These are phyloP conservation scores for Papilio polytes DNA, from an alignment of 1,140 invertebrate genomes.

Conservation along the genomic window DNA sequence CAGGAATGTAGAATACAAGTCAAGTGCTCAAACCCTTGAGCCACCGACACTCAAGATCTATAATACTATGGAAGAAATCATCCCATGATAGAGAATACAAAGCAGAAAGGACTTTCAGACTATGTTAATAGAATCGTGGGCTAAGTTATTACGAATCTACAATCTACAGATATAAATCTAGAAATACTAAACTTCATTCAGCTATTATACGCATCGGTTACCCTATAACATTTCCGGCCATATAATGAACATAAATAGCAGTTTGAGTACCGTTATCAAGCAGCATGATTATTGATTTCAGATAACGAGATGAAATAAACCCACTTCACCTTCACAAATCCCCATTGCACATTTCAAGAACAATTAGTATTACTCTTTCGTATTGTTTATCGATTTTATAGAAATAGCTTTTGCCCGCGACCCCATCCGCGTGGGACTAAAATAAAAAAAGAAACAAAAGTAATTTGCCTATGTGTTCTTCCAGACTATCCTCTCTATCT, in stretches of 20 bases:
- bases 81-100: too few relatives aligned
- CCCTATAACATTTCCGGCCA: not conserved
- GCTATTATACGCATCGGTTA: not conserved
- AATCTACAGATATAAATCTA: not conserved
- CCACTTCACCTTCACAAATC: not conserved
- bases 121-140: not conserved
- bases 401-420: too few relatives aligned
- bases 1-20: too few relatives aligned
- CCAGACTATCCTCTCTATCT: too few relatives aligned
- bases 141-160: not conserved
- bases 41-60: too few relatives aligned
- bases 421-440: too few relatives aligned
- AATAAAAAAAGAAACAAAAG: too few relatives aligned
- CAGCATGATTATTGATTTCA: slow-evolving; percentile 3
- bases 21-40: too few relatives aligned
- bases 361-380: not conserved
- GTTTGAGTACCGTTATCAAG: not conserved
- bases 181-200: not conserved
- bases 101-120: too few relatives aligned
- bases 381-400: too few relatives aligned
- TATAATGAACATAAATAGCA: not conserved
- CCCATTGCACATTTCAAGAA: not conserved
- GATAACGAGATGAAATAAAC: slow-evolving; percentile 3
- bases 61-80: too few relatives aligned
- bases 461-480: too few relatives aligned